phyloP scores from a whole-genome alignment of 2,797 vertebrate species.

The Poeciliopsis gracilis region DNA sequence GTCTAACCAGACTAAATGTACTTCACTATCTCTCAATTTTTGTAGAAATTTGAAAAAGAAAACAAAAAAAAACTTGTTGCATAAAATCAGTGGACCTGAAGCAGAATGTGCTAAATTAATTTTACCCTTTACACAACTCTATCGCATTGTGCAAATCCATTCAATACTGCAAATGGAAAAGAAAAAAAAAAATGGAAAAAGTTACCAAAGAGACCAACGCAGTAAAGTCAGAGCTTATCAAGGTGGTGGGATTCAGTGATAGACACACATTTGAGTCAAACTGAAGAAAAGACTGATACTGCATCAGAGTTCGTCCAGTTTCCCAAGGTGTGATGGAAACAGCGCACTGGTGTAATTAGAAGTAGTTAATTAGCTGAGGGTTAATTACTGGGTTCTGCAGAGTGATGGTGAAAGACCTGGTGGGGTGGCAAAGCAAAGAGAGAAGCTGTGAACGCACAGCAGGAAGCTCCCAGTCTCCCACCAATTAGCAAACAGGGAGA shows the following conservation, averaged over 20 bases:
- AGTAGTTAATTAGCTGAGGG: conserved; percentile 99
- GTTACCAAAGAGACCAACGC: conserved; percentile 50
- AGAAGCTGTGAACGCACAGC: conserved; percentile 80
- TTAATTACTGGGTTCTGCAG: conserved; percentile 94
- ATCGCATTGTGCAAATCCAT: conserved; percentile 65
- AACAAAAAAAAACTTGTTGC: conserved; percentile 72
- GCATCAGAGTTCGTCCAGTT: conserved; percentile 81
- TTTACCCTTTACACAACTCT: conserved; percentile 70
- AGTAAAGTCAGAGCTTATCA: conserved; percentile 32
- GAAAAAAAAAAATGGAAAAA: conserved; percentile 39
- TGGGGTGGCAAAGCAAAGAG: conserved; percentile 77
- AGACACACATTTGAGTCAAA: conserved; percentile 46
- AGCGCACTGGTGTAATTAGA: conserved; percentile 94
- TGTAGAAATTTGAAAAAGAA: conserved; percentile 45
- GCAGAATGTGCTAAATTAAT: conserved; percentile 73
- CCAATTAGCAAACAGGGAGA: conserved; percentile 83
- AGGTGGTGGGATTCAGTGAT: conserved; percentile 53
- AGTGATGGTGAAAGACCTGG: conserved; percentile 77
- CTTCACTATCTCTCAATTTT: conserved; percentile 53
- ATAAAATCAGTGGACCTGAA: conserved; percentile 77
- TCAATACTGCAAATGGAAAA: conserved; percentile 42
- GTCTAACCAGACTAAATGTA: conserved; percentile 45
- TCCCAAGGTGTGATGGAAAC: conserved; percentile 91
- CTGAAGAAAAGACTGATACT: conserved; percentile 60
- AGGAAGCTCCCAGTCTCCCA: conserved; percentile 84